These are phyloP conservation scores for Archips xylosteana DNA, from an alignment of 2,888 invertebrate species.

Conservation along the genomic window DNA sequence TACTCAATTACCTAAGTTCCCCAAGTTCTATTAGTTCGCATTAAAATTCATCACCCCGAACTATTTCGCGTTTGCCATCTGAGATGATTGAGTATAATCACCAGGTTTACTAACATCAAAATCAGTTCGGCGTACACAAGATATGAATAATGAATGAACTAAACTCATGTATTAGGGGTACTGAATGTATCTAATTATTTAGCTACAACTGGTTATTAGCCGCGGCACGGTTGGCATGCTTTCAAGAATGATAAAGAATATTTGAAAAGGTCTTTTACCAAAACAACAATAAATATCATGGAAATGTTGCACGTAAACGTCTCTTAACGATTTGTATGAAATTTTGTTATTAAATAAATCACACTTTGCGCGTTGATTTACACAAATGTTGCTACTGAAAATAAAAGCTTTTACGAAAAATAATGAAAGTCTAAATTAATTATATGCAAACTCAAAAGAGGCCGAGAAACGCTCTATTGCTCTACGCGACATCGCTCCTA, in stretches of 20 bases:
- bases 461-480: no score
- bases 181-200: neutral
- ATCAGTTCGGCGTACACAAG: conserved; percentile 6
- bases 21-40: conserved; percentile 17
- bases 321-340: neutral
- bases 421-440: no score
- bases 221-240: neutral
- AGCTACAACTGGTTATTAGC: no score
- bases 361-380: neutral
- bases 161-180: neutral
- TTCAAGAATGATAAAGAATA: neutral
- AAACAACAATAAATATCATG: neutral
- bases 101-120: neutral
- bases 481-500: no score
- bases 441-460: no score
- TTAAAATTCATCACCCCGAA: conserved; percentile 36
- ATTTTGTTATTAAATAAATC: neutral
- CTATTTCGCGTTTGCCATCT: conserved; percentile 24
- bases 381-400: neutral
- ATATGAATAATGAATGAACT: conserved; percentile 24
- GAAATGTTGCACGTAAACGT: neutral
- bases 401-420: no score
- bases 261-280: neutral
- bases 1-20: conserved; percentile 28
- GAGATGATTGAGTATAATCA: neutral